Evolutionary conservation across 2,797 vertebrate species (phyloP).

Genomic region (Aplochiton taeniatus): DNA sequence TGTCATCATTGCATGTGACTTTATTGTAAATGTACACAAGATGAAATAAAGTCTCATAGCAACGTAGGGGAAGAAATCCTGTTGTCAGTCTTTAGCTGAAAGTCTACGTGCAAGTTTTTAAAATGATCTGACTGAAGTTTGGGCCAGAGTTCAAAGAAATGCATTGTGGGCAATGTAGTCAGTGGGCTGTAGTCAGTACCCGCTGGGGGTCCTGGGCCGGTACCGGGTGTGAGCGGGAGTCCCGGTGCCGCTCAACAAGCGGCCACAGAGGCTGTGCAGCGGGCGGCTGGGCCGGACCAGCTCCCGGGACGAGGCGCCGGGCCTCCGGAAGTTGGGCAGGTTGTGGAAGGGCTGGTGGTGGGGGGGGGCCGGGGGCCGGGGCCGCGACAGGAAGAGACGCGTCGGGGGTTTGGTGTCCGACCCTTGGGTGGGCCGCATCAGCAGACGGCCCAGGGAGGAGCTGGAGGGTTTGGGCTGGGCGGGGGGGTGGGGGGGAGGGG

Average conservation of each 20-base stretch:
- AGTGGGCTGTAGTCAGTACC: background rate
- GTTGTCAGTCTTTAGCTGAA: background rate
- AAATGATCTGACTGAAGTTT: background rate
- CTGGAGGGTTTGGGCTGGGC: background rate
- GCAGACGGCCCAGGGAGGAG: slow-evolving; percentile 3
- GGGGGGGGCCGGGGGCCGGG: slow-evolving; percentile 1
- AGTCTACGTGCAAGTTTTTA: background rate
- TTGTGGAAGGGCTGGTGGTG: slow-evolving; percentile 17
- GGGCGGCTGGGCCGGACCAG: background rate
- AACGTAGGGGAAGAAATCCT: background rate
- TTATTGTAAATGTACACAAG: background rate
- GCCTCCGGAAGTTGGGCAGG: slow-evolving; percentile 20
- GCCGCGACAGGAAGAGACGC: slow-evolving; percentile 15
- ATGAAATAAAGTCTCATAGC: slow-evolving; percentile 4
- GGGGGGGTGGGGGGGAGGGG: background rate
- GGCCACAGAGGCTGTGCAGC: background rate
- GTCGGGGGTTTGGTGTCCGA: background rate
- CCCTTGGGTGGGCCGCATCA: slow-evolving; percentile 8
- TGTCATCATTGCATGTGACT: too few species aligned
- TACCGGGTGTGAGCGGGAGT: background rate
- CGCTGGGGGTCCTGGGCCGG: background rate
- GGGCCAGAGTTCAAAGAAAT: too few species aligned
- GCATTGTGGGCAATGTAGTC: too few species aligned
- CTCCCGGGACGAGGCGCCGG: slow-evolving; percentile 4
- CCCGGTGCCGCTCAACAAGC: background rate